Evolutionary conservation across 2,113 vertebrate genomes (phyloP).

Genomic region (Spilogale gracilis): DNA sequence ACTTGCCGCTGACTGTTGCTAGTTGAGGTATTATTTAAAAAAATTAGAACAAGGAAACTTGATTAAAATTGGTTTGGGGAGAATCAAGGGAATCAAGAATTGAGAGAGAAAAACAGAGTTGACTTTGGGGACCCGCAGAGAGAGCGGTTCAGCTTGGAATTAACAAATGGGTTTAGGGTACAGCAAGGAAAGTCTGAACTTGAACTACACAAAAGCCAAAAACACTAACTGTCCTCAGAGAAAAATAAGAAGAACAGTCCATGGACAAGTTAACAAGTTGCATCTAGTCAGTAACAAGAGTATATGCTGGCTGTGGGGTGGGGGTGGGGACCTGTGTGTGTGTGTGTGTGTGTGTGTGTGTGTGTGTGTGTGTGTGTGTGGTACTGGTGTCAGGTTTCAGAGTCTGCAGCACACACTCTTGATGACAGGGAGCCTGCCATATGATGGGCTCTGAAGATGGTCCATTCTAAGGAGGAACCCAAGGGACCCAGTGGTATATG

Average conservation of each 20-base stretch:
- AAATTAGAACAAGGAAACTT: slow-evolving; percentile 28
- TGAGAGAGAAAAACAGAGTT: not conserved
- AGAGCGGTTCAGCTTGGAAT: not conserved
- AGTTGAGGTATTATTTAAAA: slow-evolving; percentile 14
- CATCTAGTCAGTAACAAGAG: not conserved
- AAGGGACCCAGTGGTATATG: too few relatives aligned
- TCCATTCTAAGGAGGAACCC: not conserved
- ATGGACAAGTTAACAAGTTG: not conserved
- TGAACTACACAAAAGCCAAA: not conserved
- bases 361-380: not conserved
- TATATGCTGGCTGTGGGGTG: not conserved
- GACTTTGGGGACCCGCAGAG: not conserved
- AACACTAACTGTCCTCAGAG: not conserved
- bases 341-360: not conserved
- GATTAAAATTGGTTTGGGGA: slow-evolving; percentile 36
- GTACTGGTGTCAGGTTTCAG: not conserved
- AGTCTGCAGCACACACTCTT: rapidly evolving
- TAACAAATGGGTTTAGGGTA: not conserved
- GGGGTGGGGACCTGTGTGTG: not conserved
- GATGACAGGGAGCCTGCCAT: not conserved
- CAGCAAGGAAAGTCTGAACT: not conserved
- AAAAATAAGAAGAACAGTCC: not conserved
- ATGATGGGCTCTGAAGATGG: not conserved
- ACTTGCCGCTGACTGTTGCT: not conserved
- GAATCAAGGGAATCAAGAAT: not conserved